Evolutionary conservation across 2,888 invertebrate species (phyloP).

Genomic region (Agriopis marginaria): DNA sequence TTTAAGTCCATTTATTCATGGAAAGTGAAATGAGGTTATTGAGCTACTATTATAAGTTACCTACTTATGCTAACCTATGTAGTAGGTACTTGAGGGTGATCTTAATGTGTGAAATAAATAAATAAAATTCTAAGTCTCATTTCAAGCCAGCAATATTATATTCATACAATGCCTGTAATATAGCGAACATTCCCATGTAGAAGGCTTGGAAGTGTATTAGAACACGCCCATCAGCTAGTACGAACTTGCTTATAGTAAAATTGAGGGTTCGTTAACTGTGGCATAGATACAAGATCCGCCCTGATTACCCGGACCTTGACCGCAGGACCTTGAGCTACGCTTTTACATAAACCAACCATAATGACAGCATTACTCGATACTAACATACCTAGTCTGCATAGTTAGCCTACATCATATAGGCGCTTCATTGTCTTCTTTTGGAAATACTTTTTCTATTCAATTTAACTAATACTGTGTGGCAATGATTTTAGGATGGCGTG

Average conservation of each 20-base stretch:
- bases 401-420: neutral
- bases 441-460: neutral
- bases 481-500: neutral
- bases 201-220: neutral
- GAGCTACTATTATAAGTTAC: no score
- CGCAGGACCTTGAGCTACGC: constrained; percentile 17
- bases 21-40: no score
- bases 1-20: no score
- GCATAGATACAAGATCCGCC: constrained; percentile 15
- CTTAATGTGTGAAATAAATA: no score
- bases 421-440: neutral
- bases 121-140: neutral
- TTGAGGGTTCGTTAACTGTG: constrained; percentile 1
- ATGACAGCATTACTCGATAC: neutral
- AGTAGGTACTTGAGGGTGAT: no score
- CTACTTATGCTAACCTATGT: no score
- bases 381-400: neutral
- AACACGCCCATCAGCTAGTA: neutral
- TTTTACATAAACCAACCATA: constrained; percentile 16
- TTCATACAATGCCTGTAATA: no score
- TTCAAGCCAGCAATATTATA: neutral
- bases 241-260: neutral
- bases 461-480: neutral
- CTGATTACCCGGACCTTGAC: constrained; percentile 27
- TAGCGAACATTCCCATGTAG: no score